A percentile compares a stretch with the other conserved stretches of the same genome.
Evolutionary conservation across 2,797 vertebrate genomes (phyloP).

Genomic region (Hafferia zeledoni): DNA sequence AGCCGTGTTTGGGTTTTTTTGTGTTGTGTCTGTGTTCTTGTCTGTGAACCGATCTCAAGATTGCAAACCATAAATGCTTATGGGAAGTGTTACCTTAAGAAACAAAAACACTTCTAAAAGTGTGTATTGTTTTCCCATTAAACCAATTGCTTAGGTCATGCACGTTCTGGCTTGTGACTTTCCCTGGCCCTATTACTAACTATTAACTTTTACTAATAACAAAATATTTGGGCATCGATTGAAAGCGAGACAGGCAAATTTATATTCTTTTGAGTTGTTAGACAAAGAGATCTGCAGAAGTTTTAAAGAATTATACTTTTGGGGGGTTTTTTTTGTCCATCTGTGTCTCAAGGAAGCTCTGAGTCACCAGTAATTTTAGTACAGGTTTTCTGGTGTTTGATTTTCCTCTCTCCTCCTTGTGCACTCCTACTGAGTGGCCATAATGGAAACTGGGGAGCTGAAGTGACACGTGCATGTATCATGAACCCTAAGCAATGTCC

Average conservation of each 20-base stretch:
- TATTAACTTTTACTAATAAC: neutral
- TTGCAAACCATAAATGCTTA: conserved; percentile 79
- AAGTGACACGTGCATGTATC: neutral
- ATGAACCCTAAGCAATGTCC: neutral
- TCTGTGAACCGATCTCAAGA: conserved; percentile 89
- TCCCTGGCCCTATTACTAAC: conserved; percentile 37
- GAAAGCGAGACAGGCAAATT: neutral
- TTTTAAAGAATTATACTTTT: neutral
- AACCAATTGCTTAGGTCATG: conserved; percentile 49
- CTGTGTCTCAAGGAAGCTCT: neutral
- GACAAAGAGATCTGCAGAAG: neutral
- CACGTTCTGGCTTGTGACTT: conserved; percentile 76
- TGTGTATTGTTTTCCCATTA: conserved; percentile 37
- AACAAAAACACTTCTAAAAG: conserved; percentile 18
- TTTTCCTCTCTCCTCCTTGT: conserved; percentile 8
- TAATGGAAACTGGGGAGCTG: neutral
- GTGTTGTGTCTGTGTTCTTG: conserved; percentile 75
- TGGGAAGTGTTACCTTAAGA: conserved; percentile 64
- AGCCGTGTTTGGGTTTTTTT: conserved; percentile 79
- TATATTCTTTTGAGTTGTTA: neutral
- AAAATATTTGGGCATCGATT: neutral
- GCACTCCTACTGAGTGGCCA: neutral
- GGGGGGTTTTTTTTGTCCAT: neutral
- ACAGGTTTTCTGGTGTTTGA: neutral
- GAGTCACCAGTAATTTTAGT: neutral